A percentile compares a stretch with the other conserved stretches of the same genome.
Evolutionary conservation across 2,888 invertebrate genomes (phyloP).

Genomic region (Galeruca laticollis): DNA sequence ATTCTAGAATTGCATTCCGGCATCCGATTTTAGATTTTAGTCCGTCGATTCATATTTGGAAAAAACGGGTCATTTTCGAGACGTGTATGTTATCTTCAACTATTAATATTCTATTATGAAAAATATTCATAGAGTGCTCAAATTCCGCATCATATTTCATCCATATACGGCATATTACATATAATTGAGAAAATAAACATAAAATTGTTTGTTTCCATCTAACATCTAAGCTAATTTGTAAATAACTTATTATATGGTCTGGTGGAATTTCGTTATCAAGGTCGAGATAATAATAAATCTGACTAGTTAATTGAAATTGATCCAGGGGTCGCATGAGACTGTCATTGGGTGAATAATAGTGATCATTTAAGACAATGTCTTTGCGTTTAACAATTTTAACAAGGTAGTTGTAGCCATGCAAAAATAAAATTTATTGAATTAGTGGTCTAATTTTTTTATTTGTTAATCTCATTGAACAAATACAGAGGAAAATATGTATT

Average conservation of each 20-base stretch:
- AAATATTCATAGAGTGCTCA: not conserved
- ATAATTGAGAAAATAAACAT: not conserved
- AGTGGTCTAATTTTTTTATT: too few species aligned
- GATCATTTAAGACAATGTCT: not conserved
- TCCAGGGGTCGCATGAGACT: slow-evolving; percentile 28
- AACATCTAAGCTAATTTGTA: slow-evolving; percentile 6
- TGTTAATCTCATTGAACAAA: too few species aligned
- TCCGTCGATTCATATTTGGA: too few species aligned
- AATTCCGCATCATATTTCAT: not conserved
- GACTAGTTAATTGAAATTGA: slow-evolving; percentile 29
- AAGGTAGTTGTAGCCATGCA: not conserved
- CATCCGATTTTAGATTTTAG: too few species aligned
- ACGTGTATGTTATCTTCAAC: too few species aligned
- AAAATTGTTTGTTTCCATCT: not conserved
- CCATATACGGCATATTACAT: not conserved
- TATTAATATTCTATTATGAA: not conserved
- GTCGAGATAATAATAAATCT: slow-evolving; percentile 31
- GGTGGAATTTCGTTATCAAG: slow-evolving; percentile 20
- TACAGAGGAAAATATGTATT: too few species aligned
- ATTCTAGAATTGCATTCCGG: too few species aligned
- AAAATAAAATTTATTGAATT: not conserved
- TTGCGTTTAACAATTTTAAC: not conserved
- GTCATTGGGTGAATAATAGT: slow-evolving; percentile 6
- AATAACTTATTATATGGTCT: slow-evolving; percentile 20
- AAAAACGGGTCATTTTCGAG: too few species aligned